phyloP scores from a whole-genome alignment of 2,113 vertebrate genomes.

The Eptesicus fuscus region DNA sequence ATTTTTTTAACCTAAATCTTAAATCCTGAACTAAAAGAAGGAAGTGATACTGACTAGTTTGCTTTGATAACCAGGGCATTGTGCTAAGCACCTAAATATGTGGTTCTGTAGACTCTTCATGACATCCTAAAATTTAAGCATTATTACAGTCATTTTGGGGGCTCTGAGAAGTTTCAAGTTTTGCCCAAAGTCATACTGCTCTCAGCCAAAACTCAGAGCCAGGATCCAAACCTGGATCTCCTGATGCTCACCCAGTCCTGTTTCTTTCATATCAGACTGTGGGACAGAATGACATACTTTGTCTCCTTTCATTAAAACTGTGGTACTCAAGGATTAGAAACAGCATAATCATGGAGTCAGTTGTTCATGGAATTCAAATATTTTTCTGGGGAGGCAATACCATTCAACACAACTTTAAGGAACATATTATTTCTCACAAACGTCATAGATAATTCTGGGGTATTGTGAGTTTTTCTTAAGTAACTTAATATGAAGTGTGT shows the following conservation, averaged over 20 bases:
- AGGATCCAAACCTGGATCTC: not conserved
- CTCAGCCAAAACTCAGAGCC: not conserved
- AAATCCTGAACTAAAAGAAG: not conserved
- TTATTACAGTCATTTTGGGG: too few relatives aligned
- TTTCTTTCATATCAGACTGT: not conserved
- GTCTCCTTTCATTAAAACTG: not conserved
- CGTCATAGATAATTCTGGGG: not conserved
- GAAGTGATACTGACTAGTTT: too few relatives aligned
- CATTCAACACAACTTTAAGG: not conserved
- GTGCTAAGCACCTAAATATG: too few relatives aligned
- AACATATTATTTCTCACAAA: not conserved
- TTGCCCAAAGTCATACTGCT: not conserved
- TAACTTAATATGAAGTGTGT: not conserved
- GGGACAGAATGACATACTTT: not conserved
- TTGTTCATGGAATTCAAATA: not conserved
- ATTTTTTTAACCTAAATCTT: not conserved
- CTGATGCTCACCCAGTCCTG: accelerated
- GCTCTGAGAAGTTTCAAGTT: not conserved
- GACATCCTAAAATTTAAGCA: not conserved
- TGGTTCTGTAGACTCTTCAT: not conserved
- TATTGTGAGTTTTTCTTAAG: not conserved
- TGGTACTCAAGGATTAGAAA: not conserved
- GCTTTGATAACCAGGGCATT: not conserved
- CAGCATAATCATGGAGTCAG: not conserved
- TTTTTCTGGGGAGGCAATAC: not conserved